Percentiles rank a stretch among this genome's conserved stretches.
These are phyloP conservation scores for Diadumene lineata DNA, from an alignment of 92 coral and sea anemone species.

Conservation along the genomic window DNA sequence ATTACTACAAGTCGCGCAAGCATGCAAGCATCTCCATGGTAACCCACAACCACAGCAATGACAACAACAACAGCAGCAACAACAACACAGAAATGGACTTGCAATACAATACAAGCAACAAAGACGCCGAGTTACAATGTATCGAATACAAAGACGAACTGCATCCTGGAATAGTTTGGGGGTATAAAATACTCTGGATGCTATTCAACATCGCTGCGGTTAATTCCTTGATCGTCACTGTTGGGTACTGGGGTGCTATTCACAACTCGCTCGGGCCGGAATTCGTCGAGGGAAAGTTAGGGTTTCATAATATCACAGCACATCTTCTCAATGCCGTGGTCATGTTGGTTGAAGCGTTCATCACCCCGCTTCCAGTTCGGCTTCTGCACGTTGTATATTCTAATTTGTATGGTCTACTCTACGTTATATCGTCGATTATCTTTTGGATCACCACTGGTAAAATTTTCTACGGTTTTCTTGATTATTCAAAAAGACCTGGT, in stretches of 20 bases:
- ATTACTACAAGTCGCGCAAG: background rate
- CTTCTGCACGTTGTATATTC: constrained; percentile 40
- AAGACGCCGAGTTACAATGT: background rate
- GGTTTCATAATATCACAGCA: constrained; percentile 35
- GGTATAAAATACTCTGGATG: constrained; percentile 36
- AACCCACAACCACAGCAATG: background rate
- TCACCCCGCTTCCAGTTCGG: constrained; percentile 44
- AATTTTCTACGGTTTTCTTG: constrained; percentile 44
- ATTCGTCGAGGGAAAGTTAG: constrained; percentile 19
- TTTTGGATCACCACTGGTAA: constrained; percentile 32
- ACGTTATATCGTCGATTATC: constrained; percentile 25
- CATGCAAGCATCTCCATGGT: constrained; percentile 8
- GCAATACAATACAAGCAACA: no score
- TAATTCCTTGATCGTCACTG: constrained; percentile 43
- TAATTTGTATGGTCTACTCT: constrained; percentile 34
- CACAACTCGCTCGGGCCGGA: background rate
- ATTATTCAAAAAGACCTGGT: constrained; percentile 40
- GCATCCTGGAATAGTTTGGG: constrained; percentile 7
- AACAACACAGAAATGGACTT: no score
- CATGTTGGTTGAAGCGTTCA: constrained; percentile 38
- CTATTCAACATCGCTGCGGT: constrained; percentile 51
- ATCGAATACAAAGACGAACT: background rate
- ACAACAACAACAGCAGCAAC: no score
- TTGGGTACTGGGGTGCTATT: constrained; percentile 57
- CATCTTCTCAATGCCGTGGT: constrained; percentile 45